Base-by-base conservation (phyloP, 2,113 vertebrate genomes). In the Tachysurus vachellii region DNA sequence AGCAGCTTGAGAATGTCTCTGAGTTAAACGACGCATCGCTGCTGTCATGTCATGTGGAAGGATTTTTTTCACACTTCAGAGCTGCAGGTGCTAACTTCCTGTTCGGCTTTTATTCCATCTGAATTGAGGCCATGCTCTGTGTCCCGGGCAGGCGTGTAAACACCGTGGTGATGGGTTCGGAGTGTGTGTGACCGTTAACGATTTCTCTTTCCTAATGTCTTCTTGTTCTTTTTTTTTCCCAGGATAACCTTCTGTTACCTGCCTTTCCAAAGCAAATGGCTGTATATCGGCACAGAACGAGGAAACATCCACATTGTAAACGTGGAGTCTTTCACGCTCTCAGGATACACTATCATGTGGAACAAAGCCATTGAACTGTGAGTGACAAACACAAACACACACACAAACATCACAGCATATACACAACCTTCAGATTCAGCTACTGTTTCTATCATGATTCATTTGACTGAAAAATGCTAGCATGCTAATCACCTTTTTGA, bases 321-420 rank as follows among this genome's bases (percentile, higher is more conserved):
- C 87, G 98, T 99, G 96, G 98, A 99, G 95, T 98, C 97, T 93
- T 99, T 99, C 93, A 97, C 96, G 91, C 98, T 99, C 97, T 99
- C 98, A 96, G 98, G 98, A 96, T 99, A 99, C 86, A 98, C 99
- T 95, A 99, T 99, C 95, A 99, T 99, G 98, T 99, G 98, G 98
- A 99, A 99, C 96, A 99, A 99, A 99, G 98, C 98, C 97, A 99
- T 99, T 92, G 98, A 99, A 97, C 96, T 99, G 98, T 99, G 92
- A 99, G 98, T 99, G 79, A 81, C 31, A 11, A 53, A 88, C 77
- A 85, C 61, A 75, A 14, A 79, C 85, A 86, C 19, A 85, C 31
- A 16, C 73, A 59, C 28, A 76, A 19, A 57, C 13, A 59, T 50
- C n/a, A 77, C 14, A 31, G 26, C 11, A 16, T 66, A 61, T 23